Evolutionary conservation across 2,113 vertebrate species (phyloP).

Genomic region (Salminus brasiliensis): DNA sequence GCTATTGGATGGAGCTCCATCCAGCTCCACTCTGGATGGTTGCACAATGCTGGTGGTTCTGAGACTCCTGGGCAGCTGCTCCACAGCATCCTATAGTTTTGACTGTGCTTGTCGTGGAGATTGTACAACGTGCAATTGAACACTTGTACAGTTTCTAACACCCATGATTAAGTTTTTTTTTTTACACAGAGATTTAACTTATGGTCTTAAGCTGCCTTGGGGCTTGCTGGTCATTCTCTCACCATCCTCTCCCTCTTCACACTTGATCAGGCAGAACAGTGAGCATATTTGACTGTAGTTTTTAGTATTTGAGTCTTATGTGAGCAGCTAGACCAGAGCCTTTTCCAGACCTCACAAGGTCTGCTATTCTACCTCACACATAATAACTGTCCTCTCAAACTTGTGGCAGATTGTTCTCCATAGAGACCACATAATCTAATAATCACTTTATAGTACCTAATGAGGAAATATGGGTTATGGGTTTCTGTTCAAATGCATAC

Average conservation of each 20-base stretch:
- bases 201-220: background rate
- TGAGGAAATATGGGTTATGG: background rate
- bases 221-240: background rate
- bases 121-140: background rate
- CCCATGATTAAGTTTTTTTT: background rate
- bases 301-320: background rate
- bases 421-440: background rate
- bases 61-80: background rate
- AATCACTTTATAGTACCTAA: background rate
- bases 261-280: background rate
- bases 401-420: background rate
- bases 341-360: background rate
- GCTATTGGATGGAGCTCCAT: background rate
- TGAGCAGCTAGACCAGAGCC: background rate
- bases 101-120: background rate
- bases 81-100: background rate
- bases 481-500: background rate
- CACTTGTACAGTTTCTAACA: too few species aligned
- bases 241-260: too few species aligned
- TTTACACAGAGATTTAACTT: background rate
- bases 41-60: background rate
- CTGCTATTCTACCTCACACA: background rate
- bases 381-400: background rate
- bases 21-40: too few species aligned
- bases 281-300: background rate